phyloP scores from a whole-genome alignment of 2,888 invertebrate species.

The Volucella bombylans region DNA sequence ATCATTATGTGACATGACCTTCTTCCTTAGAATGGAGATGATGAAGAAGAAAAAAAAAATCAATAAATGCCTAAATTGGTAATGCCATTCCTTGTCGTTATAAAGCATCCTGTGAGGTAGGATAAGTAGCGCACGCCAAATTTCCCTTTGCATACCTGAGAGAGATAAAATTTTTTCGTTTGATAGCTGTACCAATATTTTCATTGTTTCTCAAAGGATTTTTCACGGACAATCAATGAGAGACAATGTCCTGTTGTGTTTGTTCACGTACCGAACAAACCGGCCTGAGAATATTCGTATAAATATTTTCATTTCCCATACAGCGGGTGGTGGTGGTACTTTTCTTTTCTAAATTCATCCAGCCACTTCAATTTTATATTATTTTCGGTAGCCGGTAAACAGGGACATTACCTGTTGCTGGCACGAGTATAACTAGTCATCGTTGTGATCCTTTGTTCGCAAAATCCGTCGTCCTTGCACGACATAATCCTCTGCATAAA shows the following conservation, averaged over 20 bases:
- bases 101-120: background rate
- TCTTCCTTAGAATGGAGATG: slow-evolving; percentile 13
- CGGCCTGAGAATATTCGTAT: background rate
- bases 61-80: slow-evolving; percentile 16
- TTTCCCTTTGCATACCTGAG: slow-evolving; percentile 9
- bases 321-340: slow-evolving; percentile 5
- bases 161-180: background rate
- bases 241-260: slow-evolving; percentile 51
- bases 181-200: background rate
- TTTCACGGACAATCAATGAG: slow-evolving; percentile 34
- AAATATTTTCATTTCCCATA: slow-evolving; percentile 51
- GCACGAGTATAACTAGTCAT: background rate
- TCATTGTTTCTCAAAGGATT: slow-evolving; percentile 17
- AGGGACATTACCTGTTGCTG: slow-evolving; percentile 54
- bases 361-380: slow-evolving; percentile 25
- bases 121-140: slow-evolving; percentile 17
- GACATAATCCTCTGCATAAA: slow-evolving; percentile 52
- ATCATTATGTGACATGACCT: slow-evolving; percentile 62
- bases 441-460: background rate
- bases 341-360: background rate
- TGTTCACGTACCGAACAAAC: slow-evolving; percentile 33
- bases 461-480: background rate
- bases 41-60: slow-evolving; percentile 18
- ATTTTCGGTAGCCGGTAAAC: slow-evolving; percentile 19
- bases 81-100: too few species aligned